A percentile compares a stretch with the other conserved stretches of the same genome.
phyloP scores from a whole-genome alignment of 1,140 invertebrate genomes.

The Leptoteleia sp. region DNA sequence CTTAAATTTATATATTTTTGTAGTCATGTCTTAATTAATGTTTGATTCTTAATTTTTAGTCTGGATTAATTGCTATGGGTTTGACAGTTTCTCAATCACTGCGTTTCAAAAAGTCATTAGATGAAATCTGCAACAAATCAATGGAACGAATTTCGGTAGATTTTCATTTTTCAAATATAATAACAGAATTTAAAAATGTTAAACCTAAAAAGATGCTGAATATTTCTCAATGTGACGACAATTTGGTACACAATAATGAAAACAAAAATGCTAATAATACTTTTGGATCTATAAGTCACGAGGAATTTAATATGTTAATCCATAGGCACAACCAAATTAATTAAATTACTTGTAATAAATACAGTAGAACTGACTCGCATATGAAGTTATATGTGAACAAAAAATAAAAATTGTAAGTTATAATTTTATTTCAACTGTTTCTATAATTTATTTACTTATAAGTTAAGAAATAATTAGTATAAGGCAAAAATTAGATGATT shows the following conservation, averaged over 20 bases:
- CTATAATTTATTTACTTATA: too few species aligned
- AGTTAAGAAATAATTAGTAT: too few species aligned
- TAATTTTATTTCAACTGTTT: too few species aligned
- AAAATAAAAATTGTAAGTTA: too few species aligned
- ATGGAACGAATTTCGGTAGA: constrained; percentile 25
- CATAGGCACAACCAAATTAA: constrained; percentile 50
- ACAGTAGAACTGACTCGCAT: too few species aligned
- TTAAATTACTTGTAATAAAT: not conserved
- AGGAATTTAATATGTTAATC: constrained; percentile 46
- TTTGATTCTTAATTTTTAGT: constrained; percentile 26
- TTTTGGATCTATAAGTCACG: constrained; percentile 47
- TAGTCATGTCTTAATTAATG: too few species aligned
- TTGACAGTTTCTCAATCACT: constrained; percentile 69
- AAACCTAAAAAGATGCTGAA: constrained; percentile 42
- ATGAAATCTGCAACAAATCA: constrained; percentile 56
- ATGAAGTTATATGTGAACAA: too few species aligned
- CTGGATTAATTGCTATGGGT: constrained; percentile 49
- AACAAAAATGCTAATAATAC: not conserved
- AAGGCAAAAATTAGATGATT: too few species aligned
- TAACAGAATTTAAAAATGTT: constrained; percentile 16
- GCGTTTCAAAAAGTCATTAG: constrained; percentile 60
- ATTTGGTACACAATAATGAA: too few species aligned
- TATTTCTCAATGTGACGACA: constrained; percentile 8
- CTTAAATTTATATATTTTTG: too few species aligned
- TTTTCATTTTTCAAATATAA: constrained; percentile 7